Evolutionary conservation across 2,888 invertebrate genomes (phyloP), one percentile per base, ranked within the genome.

Genomic region (Netelia inedita): DNA sequence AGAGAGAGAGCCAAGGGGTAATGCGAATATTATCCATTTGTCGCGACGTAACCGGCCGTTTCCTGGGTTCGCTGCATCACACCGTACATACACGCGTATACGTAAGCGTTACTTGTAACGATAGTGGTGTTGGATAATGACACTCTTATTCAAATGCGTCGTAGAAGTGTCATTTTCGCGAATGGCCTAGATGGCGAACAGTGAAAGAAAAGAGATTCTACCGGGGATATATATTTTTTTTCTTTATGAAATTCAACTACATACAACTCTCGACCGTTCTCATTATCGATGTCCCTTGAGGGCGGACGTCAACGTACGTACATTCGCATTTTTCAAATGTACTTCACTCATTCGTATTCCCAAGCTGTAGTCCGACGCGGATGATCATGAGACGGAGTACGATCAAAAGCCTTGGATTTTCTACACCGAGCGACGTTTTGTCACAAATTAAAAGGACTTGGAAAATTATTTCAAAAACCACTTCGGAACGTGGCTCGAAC

Each of bases 11-110:
- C 50, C 76, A 75, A 80, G 72, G 68, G 73, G 69, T 74, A 83
- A 82, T 79, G 80, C 75, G 80, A 85, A 86, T 86, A 86, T 86
- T 86, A 86, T 86, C 85, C 86, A 86, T 85, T 86, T 86, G 85
- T 83, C 86, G 82, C 69, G 76, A 69, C 83, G 82, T 85, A 86
- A 85, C 85, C 85, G 78, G 81, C 66, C 82, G 80, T 86, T 86
- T 86, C 86, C 86, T 82, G 86, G 79, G 85, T 82, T 80, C 61
- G 69, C 65, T 69, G 28, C 35, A 16, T 28, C 69, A 43, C 55
- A 43, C 55, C 21, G 43, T 23, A 41, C 21, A 59, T 16, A 59
- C 10, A 28, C 35, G 41, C 50, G 28, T 19, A 65, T 43, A 55
- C 9, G 9, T 61, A 14, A 66, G 74, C n/a, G 59, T 75, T 50